These are phyloP conservation scores for Abscondita cerata DNA, from an alignment of 2,888 invertebrate genomes.

Conservation along the genomic window DNA sequence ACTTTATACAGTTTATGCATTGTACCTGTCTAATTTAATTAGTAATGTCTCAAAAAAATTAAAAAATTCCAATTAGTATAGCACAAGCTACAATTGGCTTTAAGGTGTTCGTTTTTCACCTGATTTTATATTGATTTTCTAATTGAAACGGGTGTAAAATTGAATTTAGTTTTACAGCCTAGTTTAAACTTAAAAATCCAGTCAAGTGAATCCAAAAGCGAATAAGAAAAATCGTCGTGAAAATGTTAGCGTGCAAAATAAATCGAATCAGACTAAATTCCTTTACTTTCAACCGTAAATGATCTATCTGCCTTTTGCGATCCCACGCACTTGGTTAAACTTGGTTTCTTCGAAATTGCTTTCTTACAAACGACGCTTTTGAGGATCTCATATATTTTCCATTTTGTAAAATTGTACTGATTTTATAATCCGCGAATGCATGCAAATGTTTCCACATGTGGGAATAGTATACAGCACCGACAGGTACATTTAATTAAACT, in stretches of 20 bases:
- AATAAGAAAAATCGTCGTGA: constrained; percentile 43
- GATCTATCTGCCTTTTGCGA: constrained; percentile 45
- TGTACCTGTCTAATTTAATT: too few species aligned
- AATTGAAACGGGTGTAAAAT: constrained; percentile 24
- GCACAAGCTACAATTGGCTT: too few species aligned
- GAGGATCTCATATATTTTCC: constrained; percentile 13
- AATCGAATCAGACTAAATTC: constrained; percentile 50
- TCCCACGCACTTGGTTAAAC: constrained; percentile 29
- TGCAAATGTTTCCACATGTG: not conserved
- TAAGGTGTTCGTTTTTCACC: too few species aligned
- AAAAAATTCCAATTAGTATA: too few species aligned
- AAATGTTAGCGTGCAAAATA: constrained; percentile 47
- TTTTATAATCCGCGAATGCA: constrained; percentile 1
- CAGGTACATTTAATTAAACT: not conserved
- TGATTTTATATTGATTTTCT: constrained; percentile 19
- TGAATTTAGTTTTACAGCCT: constrained; percentile 29
- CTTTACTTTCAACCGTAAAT: constrained; percentile 47
- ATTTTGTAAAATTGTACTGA: constrained; percentile 3
- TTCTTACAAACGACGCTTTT: constrained; percentile 19
- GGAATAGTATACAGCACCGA: not conserved
- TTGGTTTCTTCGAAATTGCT: constrained; percentile 25
- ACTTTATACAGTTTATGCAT: too few species aligned
- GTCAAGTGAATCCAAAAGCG: constrained; percentile 44
- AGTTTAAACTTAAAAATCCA: constrained; percentile 37
- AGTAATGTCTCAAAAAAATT: too few species aligned